These are phyloP conservation scores for Phoxinus phoxinus DNA, from an alignment of 2,113 vertebrate species.

Conservation along the genomic window DNA sequence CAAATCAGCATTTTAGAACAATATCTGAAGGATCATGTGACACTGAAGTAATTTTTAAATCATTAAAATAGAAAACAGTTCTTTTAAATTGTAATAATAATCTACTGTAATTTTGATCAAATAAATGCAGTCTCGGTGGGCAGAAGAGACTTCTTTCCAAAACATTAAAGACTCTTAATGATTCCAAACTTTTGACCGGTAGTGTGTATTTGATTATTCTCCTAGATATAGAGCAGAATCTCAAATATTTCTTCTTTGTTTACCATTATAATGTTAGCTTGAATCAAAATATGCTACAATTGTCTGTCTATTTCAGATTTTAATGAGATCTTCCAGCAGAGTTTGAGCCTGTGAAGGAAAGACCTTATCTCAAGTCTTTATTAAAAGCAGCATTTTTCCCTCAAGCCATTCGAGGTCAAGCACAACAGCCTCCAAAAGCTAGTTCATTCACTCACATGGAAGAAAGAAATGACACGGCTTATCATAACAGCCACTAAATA, in stretches of 20 bases:
- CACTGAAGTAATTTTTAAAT: too few species aligned
- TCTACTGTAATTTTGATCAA: too few species aligned
- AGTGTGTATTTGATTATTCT: not conserved
- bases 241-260: not conserved
- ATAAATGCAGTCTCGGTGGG: too few species aligned
- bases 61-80: too few species aligned
- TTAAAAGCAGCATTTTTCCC: slow-evolving; percentile 48
- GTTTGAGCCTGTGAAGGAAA: slow-evolving; percentile 22
- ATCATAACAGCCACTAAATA: slow-evolving; percentile 70
- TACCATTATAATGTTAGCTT: not conserved
- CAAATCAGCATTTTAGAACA: too few species aligned
- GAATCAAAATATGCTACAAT: not conserved
- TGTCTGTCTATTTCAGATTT: not conserved
- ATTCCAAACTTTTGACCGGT: not conserved
- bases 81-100: too few species aligned
- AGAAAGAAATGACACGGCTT: slow-evolving; percentile 69
- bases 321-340: not conserved
- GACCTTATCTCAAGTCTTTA: slow-evolving; percentile 46
- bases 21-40: too few species aligned
- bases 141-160: too few species aligned
- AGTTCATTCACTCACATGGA: slow-evolving; percentile 64
- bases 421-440: slow-evolving; percentile 59
- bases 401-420: slow-evolving; percentile 65
- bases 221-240: not conserved
- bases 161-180: too few species aligned